Base-by-base conservation (phyloP, 2,888 invertebrate species). In the Tetramorium bicarinatum region DNA sequence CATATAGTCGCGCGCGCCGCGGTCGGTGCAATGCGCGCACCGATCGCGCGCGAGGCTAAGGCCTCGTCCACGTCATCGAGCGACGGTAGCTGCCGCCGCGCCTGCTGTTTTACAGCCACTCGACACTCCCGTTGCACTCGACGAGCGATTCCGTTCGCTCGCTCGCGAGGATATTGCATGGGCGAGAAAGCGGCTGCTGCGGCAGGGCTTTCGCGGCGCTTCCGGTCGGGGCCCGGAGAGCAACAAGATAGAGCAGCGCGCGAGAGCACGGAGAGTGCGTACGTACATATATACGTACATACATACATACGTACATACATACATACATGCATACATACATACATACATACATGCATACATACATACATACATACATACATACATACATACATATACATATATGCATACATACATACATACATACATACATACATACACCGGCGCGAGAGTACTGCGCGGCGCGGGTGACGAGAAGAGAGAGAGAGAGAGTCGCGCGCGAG, bases 151-250 rank as follows among this genome's bases (percentile, higher is more conserved):
- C 38, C 49, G 11, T 13, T 13, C 29, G 34, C 15, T 34, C 13
- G 75, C 49, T 75, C 47, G 38, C 47, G 18, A 25, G 49, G 38
- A 47, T 80, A 72, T 80, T 49, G 59, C 59, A 79, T 71, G 11
- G 41, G 18, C 79, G 71, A 59, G 79, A 79, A 71, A 79, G 79
- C 79, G 71, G 34, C 59, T 34, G 71, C 80, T 61, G 41, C 49
- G 61, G 56, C 56, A 77, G 76, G 41, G 41, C 64, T 76, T 52
- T 44, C 59, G 77, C 59, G 67, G 41, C 49, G 71, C 62, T 83
- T 83, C 83, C 80, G 81, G 80, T 69, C 18, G 34, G 21, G 34
- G 18, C 41, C 41, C n/a, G 52, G 69, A 80, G 80, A 80, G 71
- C 64, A 25, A 71, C 38, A 80, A 80, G 69, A 71, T 61, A 79